A percentile compares a stretch with the other conserved stretches of the same genome.
These are phyloP conservation scores for Cossypha caffra DNA, from an alignment of 2,797 vertebrate species.

Conservation along the genomic window DNA sequence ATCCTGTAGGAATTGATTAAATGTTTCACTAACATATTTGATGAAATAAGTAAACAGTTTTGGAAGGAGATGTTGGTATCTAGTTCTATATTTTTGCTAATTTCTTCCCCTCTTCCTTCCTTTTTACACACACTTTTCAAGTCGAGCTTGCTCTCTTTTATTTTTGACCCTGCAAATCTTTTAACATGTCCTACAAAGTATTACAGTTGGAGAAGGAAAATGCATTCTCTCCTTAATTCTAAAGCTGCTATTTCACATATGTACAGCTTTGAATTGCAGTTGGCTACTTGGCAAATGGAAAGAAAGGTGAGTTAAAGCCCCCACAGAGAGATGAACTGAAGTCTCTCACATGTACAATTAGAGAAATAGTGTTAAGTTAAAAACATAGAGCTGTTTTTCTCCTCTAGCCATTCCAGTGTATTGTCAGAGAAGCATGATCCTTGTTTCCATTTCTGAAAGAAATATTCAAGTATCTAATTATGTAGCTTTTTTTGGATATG, in stretches of 20 bases:
- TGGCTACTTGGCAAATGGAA: neutral
- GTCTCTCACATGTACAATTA: neutral
- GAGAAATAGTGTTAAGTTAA: neutral
- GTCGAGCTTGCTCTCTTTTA: neutral
- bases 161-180: neutral
- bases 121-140: accelerated
- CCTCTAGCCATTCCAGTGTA: accelerated
- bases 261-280: neutral
- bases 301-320: neutral
- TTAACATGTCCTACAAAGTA: neutral
- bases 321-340: neutral
- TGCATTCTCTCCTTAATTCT: neutral
- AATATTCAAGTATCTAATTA: neutral
- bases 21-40: neutral
- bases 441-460: neutral
- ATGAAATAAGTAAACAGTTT: neutral
- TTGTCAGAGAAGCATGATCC: neutral
- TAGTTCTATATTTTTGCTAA: neutral
- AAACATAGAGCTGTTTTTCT: neutral
- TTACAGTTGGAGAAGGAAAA: neutral
- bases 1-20: neutral
- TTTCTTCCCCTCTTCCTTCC: neutral
- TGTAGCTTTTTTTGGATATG: neutral
- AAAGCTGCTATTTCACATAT: neutral
- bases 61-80: neutral